Evolutionary conservation across 2,797 vertebrate genomes (phyloP), one percentile per base, ranked within the genome.

Genomic region (Chanos chanos): DNA sequence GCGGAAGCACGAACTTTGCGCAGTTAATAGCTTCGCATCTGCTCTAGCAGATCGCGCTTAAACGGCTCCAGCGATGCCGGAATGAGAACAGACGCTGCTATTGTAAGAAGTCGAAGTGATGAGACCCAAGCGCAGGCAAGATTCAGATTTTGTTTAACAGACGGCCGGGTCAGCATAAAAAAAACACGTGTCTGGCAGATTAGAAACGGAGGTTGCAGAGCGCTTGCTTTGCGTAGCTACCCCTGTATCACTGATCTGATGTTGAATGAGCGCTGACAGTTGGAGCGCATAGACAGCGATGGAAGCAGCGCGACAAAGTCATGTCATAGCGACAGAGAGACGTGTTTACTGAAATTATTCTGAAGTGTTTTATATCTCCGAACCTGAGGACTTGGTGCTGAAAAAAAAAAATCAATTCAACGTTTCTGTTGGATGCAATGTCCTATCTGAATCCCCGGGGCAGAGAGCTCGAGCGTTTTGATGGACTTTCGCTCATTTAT

Each of bases 401-500:
- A 70, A 55, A 24, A 37, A 9, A 36, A 40, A 53, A 48, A 65
- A 64, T 21, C 19, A 66, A 34, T 54, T 43, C 22, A 4, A 33
- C 39, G 27, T 15, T 41, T 50, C 19, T 9, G 16, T 33, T 24
- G 78, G 72, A 80, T 61, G 79, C 55, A 5, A 94, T 92, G 90
- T 91, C 90, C 80, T 86, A 81, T 77, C 83, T 92, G 63, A 92
- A 86, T 59, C 83, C 84, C 48, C 75, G 83, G n/a, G 86, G 85
- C 49, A 85, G 80, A n/a, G 74, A 90, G 59, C 85, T 90, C 21
- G 93, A 94, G 81, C 90, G 77, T 21, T 93, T 93, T 21, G 89
- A 91, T 61, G 91, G 92, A 62, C 88, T 94, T 24, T 94, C 93
- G 12, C 90, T 93, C 72, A 92, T 94, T 10, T 95, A 94, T 86